These are phyloP conservation scores for Darevskia nairensis DNA, from an alignment of 2,797 vertebrate species.

Conservation along the genomic window DNA sequence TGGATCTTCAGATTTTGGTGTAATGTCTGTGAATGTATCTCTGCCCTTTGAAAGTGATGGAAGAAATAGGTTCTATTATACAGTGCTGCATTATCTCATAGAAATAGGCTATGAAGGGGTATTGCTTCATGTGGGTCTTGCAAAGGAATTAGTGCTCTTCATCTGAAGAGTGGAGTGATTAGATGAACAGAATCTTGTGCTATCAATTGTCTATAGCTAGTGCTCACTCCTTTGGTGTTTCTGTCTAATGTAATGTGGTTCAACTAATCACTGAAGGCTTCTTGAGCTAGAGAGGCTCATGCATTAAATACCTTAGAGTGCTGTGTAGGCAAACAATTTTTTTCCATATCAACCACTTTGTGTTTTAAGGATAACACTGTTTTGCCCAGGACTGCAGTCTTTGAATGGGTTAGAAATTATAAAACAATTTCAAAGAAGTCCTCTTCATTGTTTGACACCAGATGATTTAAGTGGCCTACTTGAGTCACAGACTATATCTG, in stretches of 20 bases:
- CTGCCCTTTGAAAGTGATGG: neutral
- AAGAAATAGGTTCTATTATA: neutral
- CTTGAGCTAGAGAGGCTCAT: neutral
- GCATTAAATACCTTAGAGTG: neutral
- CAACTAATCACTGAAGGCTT: neutral
- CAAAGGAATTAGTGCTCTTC: neutral
- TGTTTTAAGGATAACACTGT: neutral
- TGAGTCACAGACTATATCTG: slow-evolving; percentile 8
- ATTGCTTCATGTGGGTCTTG: neutral
- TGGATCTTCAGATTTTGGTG: neutral
- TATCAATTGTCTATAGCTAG: neutral
- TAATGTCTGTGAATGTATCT: neutral
- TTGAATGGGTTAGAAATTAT: slow-evolving; percentile 24
- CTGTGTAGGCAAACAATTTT: neutral
- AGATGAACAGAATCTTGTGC: neutral
- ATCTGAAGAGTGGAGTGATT: neutral
- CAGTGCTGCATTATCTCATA: neutral
- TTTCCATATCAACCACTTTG: neutral
- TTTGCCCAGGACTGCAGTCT: neutral
- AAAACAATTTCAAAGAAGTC: slow-evolving; percentile 5
- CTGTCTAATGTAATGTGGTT: neutral
- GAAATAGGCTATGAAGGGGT: neutral
- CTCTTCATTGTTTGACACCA: slow-evolving; percentile 20
- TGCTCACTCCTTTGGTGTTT: neutral
- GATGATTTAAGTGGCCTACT: slow-evolving; percentile 24